A percentile compares a stretch with the other conserved stretches of the same genome.
phyloP scores from a whole-genome alignment of 2,797 vertebrate species.

The Orestias chungarensis region DNA sequence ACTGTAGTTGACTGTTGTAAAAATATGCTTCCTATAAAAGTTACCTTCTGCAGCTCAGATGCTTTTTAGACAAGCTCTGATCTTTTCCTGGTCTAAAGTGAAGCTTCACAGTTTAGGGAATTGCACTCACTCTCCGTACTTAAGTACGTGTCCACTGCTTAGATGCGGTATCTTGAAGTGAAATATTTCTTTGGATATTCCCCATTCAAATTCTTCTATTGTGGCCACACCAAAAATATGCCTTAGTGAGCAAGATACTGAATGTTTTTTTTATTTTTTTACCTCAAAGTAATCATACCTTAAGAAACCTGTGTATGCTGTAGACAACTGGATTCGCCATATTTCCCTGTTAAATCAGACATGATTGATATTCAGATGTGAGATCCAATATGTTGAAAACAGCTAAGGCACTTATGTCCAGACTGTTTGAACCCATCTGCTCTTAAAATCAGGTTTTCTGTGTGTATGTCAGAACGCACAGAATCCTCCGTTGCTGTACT shows the following conservation, averaged over 20 bases:
- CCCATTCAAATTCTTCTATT: too few species aligned
- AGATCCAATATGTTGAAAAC: background rate
- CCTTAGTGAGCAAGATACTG: too few species aligned
- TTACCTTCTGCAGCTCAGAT: too few species aligned
- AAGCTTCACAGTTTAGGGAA: too few species aligned
- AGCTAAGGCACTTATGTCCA: background rate
- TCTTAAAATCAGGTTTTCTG: background rate
- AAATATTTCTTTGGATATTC: background rate
- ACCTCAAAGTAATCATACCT: too few species aligned
- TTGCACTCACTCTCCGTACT: too few species aligned
- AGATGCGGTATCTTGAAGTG: background rate
- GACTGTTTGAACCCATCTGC: background rate
- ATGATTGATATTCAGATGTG: background rate
- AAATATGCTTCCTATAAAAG: background rate
- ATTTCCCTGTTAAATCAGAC: background rate
- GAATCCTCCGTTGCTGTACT: background rate
- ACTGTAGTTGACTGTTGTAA: background rate
- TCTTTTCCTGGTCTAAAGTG: too few species aligned
- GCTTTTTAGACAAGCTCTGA: too few species aligned
- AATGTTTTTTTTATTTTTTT: too few species aligned
- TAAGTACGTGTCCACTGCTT: too few species aligned
- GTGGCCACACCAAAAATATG: too few species aligned
- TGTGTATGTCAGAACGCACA: slow-evolving; percentile 1
- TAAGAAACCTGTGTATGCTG: too few species aligned
- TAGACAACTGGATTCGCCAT: background rate